These are phyloP conservation scores for Geococcyx californianus DNA, from an alignment of 2,113 vertebrate genomes.

Conservation along the genomic window DNA sequence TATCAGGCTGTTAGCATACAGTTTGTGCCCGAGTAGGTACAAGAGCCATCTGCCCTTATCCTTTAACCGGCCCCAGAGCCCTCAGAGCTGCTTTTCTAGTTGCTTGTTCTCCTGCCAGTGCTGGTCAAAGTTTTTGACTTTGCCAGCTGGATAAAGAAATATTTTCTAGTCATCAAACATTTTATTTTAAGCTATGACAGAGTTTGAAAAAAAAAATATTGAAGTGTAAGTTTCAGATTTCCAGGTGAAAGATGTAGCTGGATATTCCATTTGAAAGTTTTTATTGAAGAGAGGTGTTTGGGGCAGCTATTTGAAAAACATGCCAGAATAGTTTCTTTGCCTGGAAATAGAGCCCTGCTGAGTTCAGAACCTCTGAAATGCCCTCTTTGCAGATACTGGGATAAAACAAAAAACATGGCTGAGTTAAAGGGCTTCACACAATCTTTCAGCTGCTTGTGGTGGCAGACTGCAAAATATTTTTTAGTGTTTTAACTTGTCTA, in stretches of 20 bases:
- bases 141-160: conserved; percentile 8
- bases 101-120: conserved; percentile 13
- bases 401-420: not conserved
- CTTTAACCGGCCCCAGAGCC: not conserved
- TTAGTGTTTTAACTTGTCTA: conserved; percentile 47
- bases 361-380: not conserved
- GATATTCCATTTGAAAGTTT: not conserved
- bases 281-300: not conserved
- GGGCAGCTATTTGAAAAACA: not conserved
- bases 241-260: not conserved
- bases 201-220: not conserved
- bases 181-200: not conserved
- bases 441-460: conserved; percentile 10
- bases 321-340: not conserved
- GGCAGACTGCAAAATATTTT: conserved; percentile 49
- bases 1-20: not conserved
- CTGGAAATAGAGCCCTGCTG: not conserved
- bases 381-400: not conserved
- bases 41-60: not conserved
- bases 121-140: conserved; percentile 16
- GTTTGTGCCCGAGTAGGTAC: not conserved
- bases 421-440: not conserved
- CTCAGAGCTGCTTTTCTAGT: not conserved
- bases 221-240: not conserved
- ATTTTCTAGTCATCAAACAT: not conserved